Evolutionary conservation across 2,888 invertebrate species (phyloP).

Genomic region (Onchidella celtica): DNA sequence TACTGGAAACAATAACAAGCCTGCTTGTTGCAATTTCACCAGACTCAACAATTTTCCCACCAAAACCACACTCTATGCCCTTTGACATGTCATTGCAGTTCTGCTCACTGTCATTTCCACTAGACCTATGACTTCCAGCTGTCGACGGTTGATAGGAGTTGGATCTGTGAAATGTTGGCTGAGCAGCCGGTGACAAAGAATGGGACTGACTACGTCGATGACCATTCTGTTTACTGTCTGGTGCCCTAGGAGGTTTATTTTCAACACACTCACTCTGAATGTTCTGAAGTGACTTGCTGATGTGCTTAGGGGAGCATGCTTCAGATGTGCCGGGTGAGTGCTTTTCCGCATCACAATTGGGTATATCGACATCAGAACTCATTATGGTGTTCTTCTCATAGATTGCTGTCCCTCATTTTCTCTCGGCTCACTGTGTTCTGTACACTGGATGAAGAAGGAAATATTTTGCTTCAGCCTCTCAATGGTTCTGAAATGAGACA

Average conservation of each 20-base stretch:
- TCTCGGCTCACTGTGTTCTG: no score
- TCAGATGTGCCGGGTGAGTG: neutral
- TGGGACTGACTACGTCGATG: slow-evolving; percentile 51
- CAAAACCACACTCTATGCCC: neutral
- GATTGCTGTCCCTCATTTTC: no score
- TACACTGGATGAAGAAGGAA: no score
- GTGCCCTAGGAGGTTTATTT: neutral
- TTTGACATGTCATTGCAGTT: neutral
- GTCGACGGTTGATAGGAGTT: neutral
- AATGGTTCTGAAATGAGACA: no score
- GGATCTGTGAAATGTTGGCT: slow-evolving; percentile 1
- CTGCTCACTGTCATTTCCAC: neutral
- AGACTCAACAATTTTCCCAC: neutral
- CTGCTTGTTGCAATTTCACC: slow-evolving; percentile 52
- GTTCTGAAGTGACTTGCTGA: slow-evolving; percentile 41
- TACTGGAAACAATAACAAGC: slow-evolving; percentile 79
- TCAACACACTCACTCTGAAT: slow-evolving; percentile 33
- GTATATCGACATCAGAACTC: slow-evolving; percentile 1
- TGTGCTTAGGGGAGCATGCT: neutral
- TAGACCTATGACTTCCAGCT: neutral
- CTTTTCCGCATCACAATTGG: neutral
- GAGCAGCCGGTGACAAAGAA: slow-evolving; percentile 19
- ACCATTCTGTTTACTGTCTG: neutral
- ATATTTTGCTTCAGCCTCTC: no score
- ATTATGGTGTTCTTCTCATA: neutral